These are phyloP conservation scores for Adineta ricciae DNA, from an alignment of 2,888 invertebrate genomes.

Conservation along the genomic window DNA sequence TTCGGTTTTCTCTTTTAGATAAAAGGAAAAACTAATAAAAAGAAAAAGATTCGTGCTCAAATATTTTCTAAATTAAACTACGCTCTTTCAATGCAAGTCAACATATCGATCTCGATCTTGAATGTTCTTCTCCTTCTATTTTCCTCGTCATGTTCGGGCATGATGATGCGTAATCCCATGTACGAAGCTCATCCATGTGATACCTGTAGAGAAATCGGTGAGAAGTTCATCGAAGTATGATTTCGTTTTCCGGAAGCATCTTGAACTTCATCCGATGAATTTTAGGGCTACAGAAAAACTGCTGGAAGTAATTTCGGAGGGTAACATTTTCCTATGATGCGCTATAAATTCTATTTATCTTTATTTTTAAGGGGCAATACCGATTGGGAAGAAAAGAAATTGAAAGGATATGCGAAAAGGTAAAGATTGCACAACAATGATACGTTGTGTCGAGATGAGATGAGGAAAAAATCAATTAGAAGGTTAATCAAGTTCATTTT, in stretches of 20 bases:
- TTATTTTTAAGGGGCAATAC: background rate
- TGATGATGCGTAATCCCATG: background rate
- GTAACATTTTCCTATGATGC: background rate
- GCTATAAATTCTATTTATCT: background rate
- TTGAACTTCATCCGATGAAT: background rate
- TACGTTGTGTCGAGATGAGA: too few relatives aligned
- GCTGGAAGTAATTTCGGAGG: constrained; percentile 18
- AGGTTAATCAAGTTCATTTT: background rate
- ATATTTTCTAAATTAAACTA: background rate
- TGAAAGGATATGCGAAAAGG: constrained; percentile 11
- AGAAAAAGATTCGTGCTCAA: background rate
- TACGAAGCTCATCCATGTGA: background rate
- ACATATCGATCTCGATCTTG: background rate
- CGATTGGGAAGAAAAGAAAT: constrained; percentile 19
- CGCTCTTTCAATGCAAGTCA: background rate
- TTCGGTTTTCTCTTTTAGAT: background rate
- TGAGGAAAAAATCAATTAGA: background rate
- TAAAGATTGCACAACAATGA: too few relatives aligned
- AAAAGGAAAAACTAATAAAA: background rate
- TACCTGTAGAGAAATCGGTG: background rate
- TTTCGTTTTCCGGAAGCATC: background rate
- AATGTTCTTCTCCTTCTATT: background rate
- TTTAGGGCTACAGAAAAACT: background rate
- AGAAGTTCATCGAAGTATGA: background rate
- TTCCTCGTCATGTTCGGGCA: background rate